A percentile compares a stretch with the other conserved stretches of the same genome.
Conservation (phyloP, 2,113 vertebrate genomes). For the Callospermophilus lateralis region DNA sequence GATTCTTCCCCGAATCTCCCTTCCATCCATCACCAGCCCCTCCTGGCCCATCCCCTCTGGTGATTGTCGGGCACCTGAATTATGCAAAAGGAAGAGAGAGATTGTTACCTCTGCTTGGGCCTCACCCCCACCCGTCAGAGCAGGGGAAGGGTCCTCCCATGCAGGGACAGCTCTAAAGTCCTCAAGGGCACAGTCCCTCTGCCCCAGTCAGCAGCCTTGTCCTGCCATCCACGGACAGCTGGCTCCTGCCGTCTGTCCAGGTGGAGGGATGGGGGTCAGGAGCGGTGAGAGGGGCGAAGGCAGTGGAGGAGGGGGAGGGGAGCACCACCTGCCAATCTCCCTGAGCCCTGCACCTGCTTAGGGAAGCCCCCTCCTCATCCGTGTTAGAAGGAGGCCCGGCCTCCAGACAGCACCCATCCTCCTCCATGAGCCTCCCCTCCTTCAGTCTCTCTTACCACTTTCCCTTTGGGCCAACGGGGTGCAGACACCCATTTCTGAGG, state of each 20-base stretch:
- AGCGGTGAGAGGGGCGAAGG: not conserved
- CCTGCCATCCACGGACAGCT: constrained; percentile 71
- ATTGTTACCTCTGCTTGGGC: constrained; percentile 63
- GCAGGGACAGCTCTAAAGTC: constrained; percentile 80
- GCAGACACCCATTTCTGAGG: not conserved
- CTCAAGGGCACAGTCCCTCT: constrained; percentile 82
- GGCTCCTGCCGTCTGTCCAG: constrained; percentile 85
- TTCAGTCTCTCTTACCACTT: too few species aligned
- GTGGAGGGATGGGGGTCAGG: not conserved
- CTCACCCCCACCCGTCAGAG: not conserved
- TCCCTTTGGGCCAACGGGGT: not conserved
- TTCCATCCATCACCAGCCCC: not conserved
- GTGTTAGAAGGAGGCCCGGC: not conserved
- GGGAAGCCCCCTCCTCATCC: not conserved
- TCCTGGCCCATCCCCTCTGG: not conserved
- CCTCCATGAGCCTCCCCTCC: not conserved
- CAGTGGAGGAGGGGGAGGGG: accelerated
- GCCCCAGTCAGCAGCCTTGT: constrained; percentile 76
- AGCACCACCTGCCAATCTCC: not conserved
- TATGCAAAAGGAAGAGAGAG: constrained; percentile 78
- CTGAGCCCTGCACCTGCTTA: not conserved
- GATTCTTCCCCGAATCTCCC: not conserved
- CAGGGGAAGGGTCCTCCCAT: constrained; percentile 72
- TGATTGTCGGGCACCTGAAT: constrained; percentile 82
- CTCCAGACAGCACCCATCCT: not conserved